A percentile compares a stretch with the other conserved stretches of the same genome.
These are phyloP conservation scores for Gavialis gangeticus DNA, from an alignment of 2,113 vertebrate genomes.

Conservation along the genomic window DNA sequence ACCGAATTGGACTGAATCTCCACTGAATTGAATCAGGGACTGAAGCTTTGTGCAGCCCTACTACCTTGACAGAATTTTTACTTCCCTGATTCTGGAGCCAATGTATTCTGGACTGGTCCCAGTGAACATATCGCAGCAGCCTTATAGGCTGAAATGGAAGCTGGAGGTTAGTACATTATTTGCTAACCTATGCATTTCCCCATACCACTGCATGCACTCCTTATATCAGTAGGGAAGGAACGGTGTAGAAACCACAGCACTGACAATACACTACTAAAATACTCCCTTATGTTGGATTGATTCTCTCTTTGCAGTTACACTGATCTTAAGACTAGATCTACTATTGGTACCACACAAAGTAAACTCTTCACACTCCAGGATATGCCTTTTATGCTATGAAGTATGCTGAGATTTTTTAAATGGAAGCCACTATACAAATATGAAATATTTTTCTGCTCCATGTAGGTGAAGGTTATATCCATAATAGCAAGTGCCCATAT, in stretches of 20 bases:
- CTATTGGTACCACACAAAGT: not conserved
- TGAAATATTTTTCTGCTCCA: not conserved
- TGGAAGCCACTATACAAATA: not conserved
- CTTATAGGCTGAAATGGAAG: not conserved
- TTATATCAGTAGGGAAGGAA: not conserved
- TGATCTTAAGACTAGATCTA: not conserved
- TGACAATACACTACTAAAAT: not conserved
- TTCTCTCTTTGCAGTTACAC: not conserved
- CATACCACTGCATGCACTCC: not conserved
- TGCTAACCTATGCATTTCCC: not conserved
- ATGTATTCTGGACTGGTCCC: not conserved
- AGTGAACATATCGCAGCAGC: not conserved
- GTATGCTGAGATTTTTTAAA: not conserved
- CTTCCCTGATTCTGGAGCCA: not conserved
- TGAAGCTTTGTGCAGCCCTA: too few relatives aligned
- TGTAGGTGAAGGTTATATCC: not conserved
- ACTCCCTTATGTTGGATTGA: not conserved
- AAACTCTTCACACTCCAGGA: not conserved
- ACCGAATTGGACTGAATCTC: too few relatives aligned
- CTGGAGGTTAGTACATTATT: not conserved
- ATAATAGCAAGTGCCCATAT: not conserved
- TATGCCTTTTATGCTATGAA: not conserved
- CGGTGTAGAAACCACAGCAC: not conserved
- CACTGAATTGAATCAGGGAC: too few relatives aligned
- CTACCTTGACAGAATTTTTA: not conserved